A percentile compares a stretch with the other conserved stretches of the same genome.
Conservation (phyloP, 2,888 invertebrate species). For the Dendrolimus houi region DNA sequence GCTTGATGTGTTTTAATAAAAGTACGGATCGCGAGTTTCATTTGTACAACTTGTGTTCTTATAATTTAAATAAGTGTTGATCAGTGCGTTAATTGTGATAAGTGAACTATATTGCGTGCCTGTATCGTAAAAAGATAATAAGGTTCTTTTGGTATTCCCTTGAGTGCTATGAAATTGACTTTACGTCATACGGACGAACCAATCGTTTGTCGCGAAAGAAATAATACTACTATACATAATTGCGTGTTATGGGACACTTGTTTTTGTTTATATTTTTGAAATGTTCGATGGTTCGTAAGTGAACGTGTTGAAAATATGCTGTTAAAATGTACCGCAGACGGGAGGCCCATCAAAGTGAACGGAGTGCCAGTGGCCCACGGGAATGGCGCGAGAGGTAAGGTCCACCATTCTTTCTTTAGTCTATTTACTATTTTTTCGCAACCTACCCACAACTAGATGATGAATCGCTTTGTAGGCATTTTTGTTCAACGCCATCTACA, state of each 20-base stretch:
- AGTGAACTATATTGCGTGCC: constrained; percentile 28
- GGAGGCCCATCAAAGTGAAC: constrained; percentile 69
- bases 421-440: too few relatives aligned
- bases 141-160: constrained; percentile 41
- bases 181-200: constrained; percentile 62
- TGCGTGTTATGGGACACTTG: constrained; percentile 39
- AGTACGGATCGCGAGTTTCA: constrained; percentile 8
- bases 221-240: constrained; percentile 20
- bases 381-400: constrained; percentile 68
- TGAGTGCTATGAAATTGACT: constrained; percentile 59
- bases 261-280: constrained; percentile 27
- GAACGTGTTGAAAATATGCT: constrained; percentile 59
- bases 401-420: constrained; percentile 10
- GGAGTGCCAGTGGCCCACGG: constrained; percentile 54
- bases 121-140: background rate
- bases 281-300: constrained; percentile 48
- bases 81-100: constrained; percentile 29
- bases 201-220: constrained; percentile 54
- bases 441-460: too few relatives aligned
- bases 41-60: constrained; percentile 7
- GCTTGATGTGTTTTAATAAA: constrained; percentile 11
- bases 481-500: too few relatives aligned
- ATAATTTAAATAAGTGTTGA: constrained; percentile 5
- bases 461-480: too few relatives aligned
- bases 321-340: constrained; percentile 71